Base-by-base conservation (phyloP, 2,797 vertebrate genomes). In the Hozukius guyotensis region DNA sequence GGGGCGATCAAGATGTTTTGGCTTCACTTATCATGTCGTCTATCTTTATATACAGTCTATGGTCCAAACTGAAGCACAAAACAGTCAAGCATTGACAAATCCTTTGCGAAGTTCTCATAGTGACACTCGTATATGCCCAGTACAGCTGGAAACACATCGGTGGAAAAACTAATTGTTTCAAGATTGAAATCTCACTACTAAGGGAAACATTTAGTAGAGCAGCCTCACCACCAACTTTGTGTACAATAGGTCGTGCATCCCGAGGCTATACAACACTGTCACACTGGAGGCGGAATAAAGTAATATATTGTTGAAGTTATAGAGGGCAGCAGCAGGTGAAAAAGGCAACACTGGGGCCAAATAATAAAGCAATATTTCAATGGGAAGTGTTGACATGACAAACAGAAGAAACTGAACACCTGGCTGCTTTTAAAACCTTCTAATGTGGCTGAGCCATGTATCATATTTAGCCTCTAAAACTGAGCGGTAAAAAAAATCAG, bases 321-420 rank as follows among this genome's bases (percentile, higher is more conserved):
- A 67, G 62, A 67, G 61, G 66, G 27, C 63, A 65, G 73, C 42
- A 38, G 66, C 42, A 77, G 10, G 66, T 55, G 22, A 55, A 36
- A 29, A 14, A 69, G 42, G 60, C 36, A 63, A 64, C 38, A 63
- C 29, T 29, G 12, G 32, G 27, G 73, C 29, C 31, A 70, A 70
- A 87, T 63, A 70, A 62, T 66, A 57, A 72, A 80, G 68, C 49
- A 6, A 69, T 70, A 75, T 75, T 79, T 83, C 53, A 83, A 64
- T 57, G 8, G 34, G 57, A 75, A 60, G 12, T 6, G 61, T 38
- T 68, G 74, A 76, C 61, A 69, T n/a, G 60, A 77, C 16, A 57
- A 71, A 68, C 27, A 78, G 53, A 16, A 55, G 25, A 27, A 53
- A 49, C 52, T 31, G 27, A 29, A 78, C 32, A 78, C 22, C 25